Evolutionary conservation across 2,888 invertebrate genomes (phyloP), one percentile per base, ranked within the genome.

Genomic region (Ennomos quercinarius): DNA sequence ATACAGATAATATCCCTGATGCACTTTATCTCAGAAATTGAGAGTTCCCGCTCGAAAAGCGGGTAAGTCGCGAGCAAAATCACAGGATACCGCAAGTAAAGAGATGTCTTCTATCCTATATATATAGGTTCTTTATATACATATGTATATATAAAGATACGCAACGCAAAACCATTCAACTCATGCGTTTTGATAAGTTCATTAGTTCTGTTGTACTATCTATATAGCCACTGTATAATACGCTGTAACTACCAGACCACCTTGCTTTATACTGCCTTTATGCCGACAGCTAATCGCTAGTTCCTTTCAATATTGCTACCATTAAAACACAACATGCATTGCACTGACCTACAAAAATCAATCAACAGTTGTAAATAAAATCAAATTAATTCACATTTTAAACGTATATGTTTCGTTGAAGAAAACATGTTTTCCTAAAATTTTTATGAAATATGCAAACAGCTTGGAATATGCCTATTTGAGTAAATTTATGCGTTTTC

Each of bases 401-500:
- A 17, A 10, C 49, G 45, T 40, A 42, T 48, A 45, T 50, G 17
- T 17, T 17, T 35, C 35, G 36, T 54, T 54, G 43, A 44, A 46
- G 54, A 42, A 49, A 59, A 50, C 44, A 48, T 11, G 43, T 57
- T 57, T 52, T 35, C 47, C n/a, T 43, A 52, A 41, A 51, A 9
- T 34, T 37, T 37, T 17, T 36, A 37, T 10, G 11, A 43, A 6
- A 34, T 47, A 42, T 52, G 40, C 48, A 48, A 54, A 47, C 17
- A 12, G 37, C 13, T 49, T 39, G 43, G 42, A 40, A 39, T 38
- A 52, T 58, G 43, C 49, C 49, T 45, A 54, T 58, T 46, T 49
- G 44, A 45, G 49, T 35, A 46, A 54, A 55, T 50, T n/a, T 59
- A 55, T 52, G 53, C 58, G 58, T 63, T 62, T 62, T 56, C 53